Evolutionary conservation across 2,797 vertebrate genomes (phyloP).

Genomic region (Lacerta agilis): DNA sequence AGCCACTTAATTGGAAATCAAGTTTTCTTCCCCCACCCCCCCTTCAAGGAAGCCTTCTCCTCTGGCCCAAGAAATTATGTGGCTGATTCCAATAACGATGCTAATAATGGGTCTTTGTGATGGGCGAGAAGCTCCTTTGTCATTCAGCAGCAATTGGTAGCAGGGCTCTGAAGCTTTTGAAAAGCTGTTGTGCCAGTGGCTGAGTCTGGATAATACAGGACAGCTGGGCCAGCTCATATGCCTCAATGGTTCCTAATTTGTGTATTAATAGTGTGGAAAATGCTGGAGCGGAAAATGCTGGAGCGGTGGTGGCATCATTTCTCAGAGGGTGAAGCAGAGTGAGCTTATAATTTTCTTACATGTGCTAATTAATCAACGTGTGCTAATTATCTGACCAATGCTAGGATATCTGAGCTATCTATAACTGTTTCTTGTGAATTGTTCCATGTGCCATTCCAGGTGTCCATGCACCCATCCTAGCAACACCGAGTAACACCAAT

Average conservation of each 20-base stretch:
- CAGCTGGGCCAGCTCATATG: constrained; percentile 63
- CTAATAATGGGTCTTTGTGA: constrained; percentile 55
- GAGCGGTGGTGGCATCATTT: neutral
- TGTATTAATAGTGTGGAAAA: constrained; percentile 48
- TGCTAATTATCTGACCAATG: no score
- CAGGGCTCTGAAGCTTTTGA: constrained; percentile 67
- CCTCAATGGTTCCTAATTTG: constrained; percentile 58
- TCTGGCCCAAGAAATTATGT: constrained; percentile 55
- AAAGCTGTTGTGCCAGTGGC: constrained; percentile 63
- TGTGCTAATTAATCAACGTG: no score
- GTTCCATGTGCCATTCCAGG: no score
- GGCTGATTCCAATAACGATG: constrained; percentile 68
- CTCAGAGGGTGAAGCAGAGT: rapidly evolving
- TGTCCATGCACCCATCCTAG: no score
- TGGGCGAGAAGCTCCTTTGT: constrained; percentile 56
- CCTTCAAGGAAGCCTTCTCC: constrained; percentile 11
- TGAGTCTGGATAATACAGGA: constrained; percentile 57
- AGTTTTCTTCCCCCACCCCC: neutral
- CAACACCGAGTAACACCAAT: no score
- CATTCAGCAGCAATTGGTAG: constrained; percentile 71
- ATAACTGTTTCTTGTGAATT: no score
- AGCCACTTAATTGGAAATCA: neutral
- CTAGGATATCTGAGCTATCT: no score
- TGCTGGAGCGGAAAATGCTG: constrained; percentile 25
- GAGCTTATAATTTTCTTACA: neutral